A percentile compares a stretch with the other conserved stretches of the same genome.
These are phyloP conservation scores for Choloepus hoffmanni DNA, from an alignment of 2,113 vertebrate genomes.

Conservation along the genomic window DNA sequence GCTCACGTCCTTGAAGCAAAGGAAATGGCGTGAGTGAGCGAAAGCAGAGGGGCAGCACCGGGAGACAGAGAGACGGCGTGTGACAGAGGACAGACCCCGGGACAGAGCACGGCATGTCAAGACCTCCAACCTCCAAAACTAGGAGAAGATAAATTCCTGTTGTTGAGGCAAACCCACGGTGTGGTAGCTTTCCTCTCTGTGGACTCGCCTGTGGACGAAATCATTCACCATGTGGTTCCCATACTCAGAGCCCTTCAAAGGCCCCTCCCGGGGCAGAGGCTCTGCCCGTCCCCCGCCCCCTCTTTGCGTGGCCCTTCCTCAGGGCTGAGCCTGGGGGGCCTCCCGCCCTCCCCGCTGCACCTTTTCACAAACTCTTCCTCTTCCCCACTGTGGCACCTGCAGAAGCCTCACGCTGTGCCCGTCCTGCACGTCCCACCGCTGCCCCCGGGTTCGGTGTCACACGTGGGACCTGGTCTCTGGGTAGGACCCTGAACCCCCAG, in stretches of 20 bases:
- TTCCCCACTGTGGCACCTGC: background rate
- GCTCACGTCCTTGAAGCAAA: too few relatives aligned
- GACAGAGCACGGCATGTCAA: too few relatives aligned
- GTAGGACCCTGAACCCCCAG: fast-evolving
- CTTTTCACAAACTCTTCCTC: background rate
- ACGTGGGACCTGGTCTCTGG: background rate
- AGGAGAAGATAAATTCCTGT: too few relatives aligned
- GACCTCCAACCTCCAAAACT: too few relatives aligned
- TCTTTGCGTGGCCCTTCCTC: background rate
- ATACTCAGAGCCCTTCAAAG: background rate
- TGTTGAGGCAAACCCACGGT: too few relatives aligned
- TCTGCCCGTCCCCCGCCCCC: background rate
- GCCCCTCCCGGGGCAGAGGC: background rate
- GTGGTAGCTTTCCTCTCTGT: too few relatives aligned
- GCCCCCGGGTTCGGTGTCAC: background rate
- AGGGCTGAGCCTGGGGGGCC: background rate
- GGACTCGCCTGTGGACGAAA: too few relatives aligned
- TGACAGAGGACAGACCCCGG: too few relatives aligned
- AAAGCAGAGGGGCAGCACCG: too few relatives aligned
- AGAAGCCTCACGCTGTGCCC: background rate
- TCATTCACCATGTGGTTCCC: background rate
- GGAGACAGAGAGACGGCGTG: too few relatives aligned
- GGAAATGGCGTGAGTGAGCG: too few relatives aligned
- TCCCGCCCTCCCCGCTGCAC: background rate
- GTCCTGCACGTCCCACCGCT: too few relatives aligned